phyloP scores from a whole-genome alignment of 2,888 invertebrate species.

The Syrista parreyssii region DNA sequence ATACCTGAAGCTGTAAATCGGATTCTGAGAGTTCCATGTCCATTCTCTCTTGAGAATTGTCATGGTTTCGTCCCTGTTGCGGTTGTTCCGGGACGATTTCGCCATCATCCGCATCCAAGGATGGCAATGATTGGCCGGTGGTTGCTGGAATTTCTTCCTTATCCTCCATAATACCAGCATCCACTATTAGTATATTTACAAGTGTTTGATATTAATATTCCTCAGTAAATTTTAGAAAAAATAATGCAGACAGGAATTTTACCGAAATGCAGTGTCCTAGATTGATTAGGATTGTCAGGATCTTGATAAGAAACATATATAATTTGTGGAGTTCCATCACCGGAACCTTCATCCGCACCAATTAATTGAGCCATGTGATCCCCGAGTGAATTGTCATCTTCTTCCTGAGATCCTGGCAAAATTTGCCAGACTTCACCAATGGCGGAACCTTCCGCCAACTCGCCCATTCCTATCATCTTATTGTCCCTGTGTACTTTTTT shows the following conservation, averaged over 20 bases:
- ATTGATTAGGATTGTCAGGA: conserved; percentile 63
- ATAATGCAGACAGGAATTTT: conserved; percentile 9
- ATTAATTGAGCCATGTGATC: conserved; percentile 57
- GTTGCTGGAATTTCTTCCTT: conserved; percentile 36
- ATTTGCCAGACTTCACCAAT: conserved; percentile 59
- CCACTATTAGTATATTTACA: conserved; percentile 34
- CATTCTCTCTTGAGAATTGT: conserved; percentile 36
- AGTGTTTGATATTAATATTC: not conserved
- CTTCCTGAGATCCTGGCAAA: conserved; percentile 49
- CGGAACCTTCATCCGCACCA: conserved; percentile 49
- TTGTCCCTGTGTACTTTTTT: conserved; percentile 67
- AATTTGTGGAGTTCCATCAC: conserved; percentile 65
- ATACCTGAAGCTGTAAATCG: conserved; percentile 58
- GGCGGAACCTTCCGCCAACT: conserved; percentile 37
- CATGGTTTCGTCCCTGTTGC: conserved; percentile 28
- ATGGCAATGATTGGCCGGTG: conserved; percentile 44
- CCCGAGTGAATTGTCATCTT: conserved; percentile 41
- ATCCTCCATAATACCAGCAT: conserved; percentile 47
- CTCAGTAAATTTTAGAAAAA: not conserved
- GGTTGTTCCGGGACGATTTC: conserved; percentile 36
- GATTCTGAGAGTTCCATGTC: conserved; percentile 50
- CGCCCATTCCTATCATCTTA: conserved; percentile 43
- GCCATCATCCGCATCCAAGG: conserved; percentile 42
- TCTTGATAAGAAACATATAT: conserved; percentile 69
- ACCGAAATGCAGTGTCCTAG: conserved; percentile 62